Evolutionary conservation across 1,140 invertebrate genomes (phyloP).

Genomic region (Papilio dardanus): DNA sequence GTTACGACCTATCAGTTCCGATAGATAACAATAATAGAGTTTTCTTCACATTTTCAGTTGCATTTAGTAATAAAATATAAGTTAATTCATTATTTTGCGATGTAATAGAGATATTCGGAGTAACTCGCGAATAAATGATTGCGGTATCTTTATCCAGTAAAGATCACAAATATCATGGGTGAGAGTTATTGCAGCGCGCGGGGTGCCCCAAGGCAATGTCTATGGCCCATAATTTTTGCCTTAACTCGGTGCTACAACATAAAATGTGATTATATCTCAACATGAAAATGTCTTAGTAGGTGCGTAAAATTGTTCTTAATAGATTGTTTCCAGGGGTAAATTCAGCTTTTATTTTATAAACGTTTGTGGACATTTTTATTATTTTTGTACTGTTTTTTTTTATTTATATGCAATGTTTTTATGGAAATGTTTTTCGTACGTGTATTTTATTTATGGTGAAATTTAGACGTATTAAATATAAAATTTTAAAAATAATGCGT

Average conservation of each 20-base stretch:
- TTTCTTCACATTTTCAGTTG: too few species aligned
- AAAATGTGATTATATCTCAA: slow-evolving; percentile 79
- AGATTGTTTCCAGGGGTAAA: slow-evolving; percentile 69
- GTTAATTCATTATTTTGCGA: slow-evolving; percentile 35
- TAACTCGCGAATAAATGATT: slow-evolving; percentile 62
- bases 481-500: too few species aligned
- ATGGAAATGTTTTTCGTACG: neutral
- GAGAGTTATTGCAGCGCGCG: slow-evolving; percentile 67
- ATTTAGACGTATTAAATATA: too few species aligned
- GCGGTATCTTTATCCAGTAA: slow-evolving; percentile 62
- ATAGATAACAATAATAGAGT: too few species aligned
- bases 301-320: slow-evolving; percentile 70
- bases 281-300: slow-evolving; percentile 70
- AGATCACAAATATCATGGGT: slow-evolving; percentile 76
- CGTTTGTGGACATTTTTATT: slow-evolving; percentile 42
- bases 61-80: neutral
- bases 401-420: neutral
- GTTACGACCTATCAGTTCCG: too few species aligned
- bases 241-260: slow-evolving; percentile 79
- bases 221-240: slow-evolving; percentile 78
- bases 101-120: slow-evolving; percentile 44
- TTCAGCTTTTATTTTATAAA: slow-evolving; percentile 56
- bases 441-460: too few species aligned
- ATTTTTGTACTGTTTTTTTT: slow-evolving; percentile 33
- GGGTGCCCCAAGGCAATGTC: slow-evolving; percentile 71